Base-by-base conservation (phyloP, 2,113 vertebrate genomes). In the Ochotona princeps region DNA sequence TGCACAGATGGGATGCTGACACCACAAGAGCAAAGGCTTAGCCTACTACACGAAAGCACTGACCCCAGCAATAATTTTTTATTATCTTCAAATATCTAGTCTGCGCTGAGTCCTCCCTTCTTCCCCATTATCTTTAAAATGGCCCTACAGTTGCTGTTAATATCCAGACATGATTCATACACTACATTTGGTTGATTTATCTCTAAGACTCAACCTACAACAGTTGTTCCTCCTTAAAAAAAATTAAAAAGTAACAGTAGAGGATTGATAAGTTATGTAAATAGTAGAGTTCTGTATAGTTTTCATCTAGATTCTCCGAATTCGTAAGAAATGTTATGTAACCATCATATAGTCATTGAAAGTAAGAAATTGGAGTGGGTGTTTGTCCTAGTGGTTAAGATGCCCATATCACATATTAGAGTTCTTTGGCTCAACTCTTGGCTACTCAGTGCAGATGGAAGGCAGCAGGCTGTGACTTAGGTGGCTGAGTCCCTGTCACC, bases 231-330 rank as follows among this genome's bases (percentile, higher is more conserved):
- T 75, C 5, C 1, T 79, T n/a, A 87, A 60, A 76, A 67, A 38
- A 60, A 18, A 11, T 67, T 21, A 65, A 74, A 60, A 38, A 72
- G n/a, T 90, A 51, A 79, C 73, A 93, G 86, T 79, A 93, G 61
- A 74, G 23, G 83, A 74, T 7, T 83, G 65, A 79, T 85, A 87
- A 83, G 28, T 79, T 72, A 20, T 8, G 14, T 76, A 87, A 84
- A 28, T 83, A 84, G 23, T 63, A 67, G 30, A 51, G 35, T 74
- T 51, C 4, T n/a, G 23, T 73, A 47, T 13, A 49, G 13, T 28
- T 18, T 85, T 86, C 54, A 35, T 26, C n/a, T 15, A 75, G 15
- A 9, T 74, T 93, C 69, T 2, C 18, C 89, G 73, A 18, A 72
- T 25, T 78, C 82, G 75, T 44, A 44, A 44, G 38, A 81, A 6